phyloP scores from a whole-genome alignment of 2,113 vertebrate species.

The Rhea americana region DNA sequence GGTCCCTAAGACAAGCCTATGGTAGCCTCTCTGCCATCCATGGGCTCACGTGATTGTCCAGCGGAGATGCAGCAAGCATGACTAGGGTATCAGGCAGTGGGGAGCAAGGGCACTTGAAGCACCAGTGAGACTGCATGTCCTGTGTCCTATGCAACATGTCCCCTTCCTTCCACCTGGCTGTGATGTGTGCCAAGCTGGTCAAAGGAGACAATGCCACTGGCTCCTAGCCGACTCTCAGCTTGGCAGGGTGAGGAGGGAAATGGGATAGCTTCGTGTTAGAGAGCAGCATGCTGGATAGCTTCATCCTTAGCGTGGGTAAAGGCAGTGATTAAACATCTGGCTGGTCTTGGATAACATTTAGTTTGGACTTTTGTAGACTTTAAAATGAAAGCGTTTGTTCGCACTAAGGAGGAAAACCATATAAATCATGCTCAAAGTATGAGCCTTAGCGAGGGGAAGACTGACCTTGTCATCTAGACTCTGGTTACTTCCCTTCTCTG shows the following conservation, averaged over 20 bases:
- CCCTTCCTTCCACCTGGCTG: background rate
- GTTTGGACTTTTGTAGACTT: constrained; percentile 9
- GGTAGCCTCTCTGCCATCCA: background rate
- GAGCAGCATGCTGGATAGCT: background rate
- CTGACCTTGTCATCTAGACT: background rate
- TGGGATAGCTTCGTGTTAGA: constrained; percentile 8
- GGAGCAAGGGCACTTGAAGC: background rate
- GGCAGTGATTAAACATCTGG: background rate
- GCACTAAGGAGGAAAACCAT: background rate
- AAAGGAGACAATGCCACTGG: constrained; percentile 1
- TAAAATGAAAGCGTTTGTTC: constrained; percentile 4
- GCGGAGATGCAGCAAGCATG: background rate
- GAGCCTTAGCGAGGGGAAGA: background rate
- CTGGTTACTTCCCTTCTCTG: background rate
- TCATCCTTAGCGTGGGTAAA: background rate
- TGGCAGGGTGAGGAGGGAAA: background rate
- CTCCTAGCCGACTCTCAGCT: background rate
- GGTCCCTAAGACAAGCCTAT: background rate
- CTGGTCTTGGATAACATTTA: background rate
- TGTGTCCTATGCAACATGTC: background rate
- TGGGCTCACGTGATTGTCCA: background rate
- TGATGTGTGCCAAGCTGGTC: background rate
- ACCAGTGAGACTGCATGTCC: background rate
- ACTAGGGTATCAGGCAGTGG: background rate
- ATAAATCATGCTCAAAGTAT: background rate